A percentile compares a stretch with the other conserved stretches of the same genome.
These are phyloP conservation scores for Semotilus atromaculatus DNA, from an alignment of 2,797 vertebrate genomes.

Conservation along the genomic window DNA sequence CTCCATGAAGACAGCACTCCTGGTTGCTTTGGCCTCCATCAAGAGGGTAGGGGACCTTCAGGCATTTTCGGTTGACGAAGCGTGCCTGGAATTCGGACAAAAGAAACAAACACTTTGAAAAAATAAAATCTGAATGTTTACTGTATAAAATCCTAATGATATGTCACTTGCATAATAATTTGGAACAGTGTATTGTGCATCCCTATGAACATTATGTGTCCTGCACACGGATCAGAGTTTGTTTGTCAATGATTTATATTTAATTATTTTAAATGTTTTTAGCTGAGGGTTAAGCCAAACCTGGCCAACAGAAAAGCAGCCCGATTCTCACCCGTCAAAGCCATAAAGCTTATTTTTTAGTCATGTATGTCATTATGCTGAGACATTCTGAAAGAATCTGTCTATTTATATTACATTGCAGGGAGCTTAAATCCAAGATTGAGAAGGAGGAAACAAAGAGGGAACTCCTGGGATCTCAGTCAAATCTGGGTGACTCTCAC, in stretches of 20 bases:
- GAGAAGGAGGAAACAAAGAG: conserved; percentile 86
- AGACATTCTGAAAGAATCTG: neutral
- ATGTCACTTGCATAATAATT: neutral
- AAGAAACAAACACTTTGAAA: too few relatives aligned
- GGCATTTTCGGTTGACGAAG: too few relatives aligned
- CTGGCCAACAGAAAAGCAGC: neutral
- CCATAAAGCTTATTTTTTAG: neutral
- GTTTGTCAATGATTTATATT: neutral
- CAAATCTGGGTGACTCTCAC: conserved; percentile 79
- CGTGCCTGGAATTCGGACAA: too few relatives aligned
- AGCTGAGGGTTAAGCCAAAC: neutral
- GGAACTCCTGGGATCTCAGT: conserved; percentile 81
- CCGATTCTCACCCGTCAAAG: neutral
- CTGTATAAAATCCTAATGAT: neutral
- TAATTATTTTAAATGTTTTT: neutral
- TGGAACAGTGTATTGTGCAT: neutral
- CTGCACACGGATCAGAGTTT: neutral
- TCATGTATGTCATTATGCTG: neutral
- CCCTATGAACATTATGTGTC: neutral
- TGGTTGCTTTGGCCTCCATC: too few relatives aligned
- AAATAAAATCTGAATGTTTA: too few relatives aligned
- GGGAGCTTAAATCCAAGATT: conserved; percentile 84
- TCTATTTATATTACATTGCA: conserved; percentile 57
- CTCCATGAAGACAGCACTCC: too few relatives aligned
- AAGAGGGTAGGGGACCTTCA: too few relatives aligned